Conservation (phyloP, 1,140 invertebrate species). For the Euwallacea similis region DNA sequence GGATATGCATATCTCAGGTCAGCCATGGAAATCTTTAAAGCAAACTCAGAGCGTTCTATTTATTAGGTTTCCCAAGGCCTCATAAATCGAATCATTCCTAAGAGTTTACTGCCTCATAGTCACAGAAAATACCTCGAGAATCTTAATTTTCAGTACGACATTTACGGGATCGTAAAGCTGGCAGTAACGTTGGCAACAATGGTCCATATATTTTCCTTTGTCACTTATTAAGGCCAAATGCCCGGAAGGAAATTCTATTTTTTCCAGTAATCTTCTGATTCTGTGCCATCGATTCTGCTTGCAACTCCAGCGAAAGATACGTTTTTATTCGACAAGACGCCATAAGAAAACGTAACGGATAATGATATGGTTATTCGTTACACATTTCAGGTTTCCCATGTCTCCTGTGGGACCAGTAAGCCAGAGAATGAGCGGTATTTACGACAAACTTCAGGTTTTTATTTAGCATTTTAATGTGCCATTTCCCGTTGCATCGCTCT, state of each 20-base stretch:
- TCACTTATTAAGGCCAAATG: slow-evolving; percentile 17
- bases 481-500: neutral
- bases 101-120: slow-evolving; percentile 9
- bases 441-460: slow-evolving; percentile 5
- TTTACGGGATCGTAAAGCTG: slow-evolving; percentile 12
- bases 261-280: slow-evolving; percentile 4
- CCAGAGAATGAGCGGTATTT: neutral
- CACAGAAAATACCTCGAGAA: slow-evolving; percentile 11
- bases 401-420: slow-evolving; percentile 1
- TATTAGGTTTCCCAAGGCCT: neutral
- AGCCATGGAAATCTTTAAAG: neutral
- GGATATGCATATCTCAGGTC: slow-evolving; percentile 2
- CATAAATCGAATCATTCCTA: neutral
- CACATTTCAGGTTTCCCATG: slow-evolving; percentile 5
- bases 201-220: slow-evolving; percentile 11
- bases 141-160: slow-evolving; percentile 10
- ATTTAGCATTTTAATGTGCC: slow-evolving; percentile 2
- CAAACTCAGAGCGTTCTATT: neutral
- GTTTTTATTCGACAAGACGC: slow-evolving; percentile 2
- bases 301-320: neutral
- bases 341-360: slow-evolving; percentile 2
- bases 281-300: neutral
- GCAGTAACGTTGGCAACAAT: slow-evolving; percentile 17
- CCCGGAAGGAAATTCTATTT: slow-evolving; percentile 1
- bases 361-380: slow-evolving; percentile 7